These are phyloP conservation scores for Nyctalus aviator DNA, from an alignment of 2,797 vertebrate genomes.

Conservation along the genomic window DNA sequence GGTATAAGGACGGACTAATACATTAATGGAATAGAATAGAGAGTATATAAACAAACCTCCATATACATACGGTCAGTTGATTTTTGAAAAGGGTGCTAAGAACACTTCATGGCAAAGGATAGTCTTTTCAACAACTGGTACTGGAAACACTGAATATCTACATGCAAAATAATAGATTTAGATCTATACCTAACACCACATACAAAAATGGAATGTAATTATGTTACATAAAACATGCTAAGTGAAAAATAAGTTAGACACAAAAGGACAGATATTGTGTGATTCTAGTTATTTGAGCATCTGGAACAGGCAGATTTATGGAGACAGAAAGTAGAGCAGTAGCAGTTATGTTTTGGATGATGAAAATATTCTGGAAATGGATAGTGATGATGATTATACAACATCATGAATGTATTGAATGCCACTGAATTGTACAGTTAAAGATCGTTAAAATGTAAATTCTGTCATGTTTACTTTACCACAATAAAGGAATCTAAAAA, in stretches of 20 bases:
- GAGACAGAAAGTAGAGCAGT: not conserved
- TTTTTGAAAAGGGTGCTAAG: not conserved
- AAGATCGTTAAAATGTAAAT: slow-evolving; percentile 10
- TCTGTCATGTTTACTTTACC: not conserved
- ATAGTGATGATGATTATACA: not conserved
- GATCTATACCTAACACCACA: not conserved
- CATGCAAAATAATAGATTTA: not conserved
- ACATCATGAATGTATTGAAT: not conserved
- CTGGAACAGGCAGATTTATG: not conserved
- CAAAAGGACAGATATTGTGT: not conserved
- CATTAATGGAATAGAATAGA: not conserved
- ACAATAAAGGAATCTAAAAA: not conserved
- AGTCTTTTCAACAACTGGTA: not conserved
- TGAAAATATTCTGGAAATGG: not conserved
- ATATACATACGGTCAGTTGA: not conserved
- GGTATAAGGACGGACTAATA: not conserved
- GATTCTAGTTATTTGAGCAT: not conserved
- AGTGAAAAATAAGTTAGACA: not conserved
- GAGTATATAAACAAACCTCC: not conserved
- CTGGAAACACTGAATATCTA: not conserved
- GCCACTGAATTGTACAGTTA: not conserved
- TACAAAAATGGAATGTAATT: not conserved
- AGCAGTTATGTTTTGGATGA: not conserved
- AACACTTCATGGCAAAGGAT: not conserved
- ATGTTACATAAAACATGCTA: not conserved